Base-by-base conservation (phyloP, 2,888 invertebrate species). In the Nyleta sp. region DNA sequence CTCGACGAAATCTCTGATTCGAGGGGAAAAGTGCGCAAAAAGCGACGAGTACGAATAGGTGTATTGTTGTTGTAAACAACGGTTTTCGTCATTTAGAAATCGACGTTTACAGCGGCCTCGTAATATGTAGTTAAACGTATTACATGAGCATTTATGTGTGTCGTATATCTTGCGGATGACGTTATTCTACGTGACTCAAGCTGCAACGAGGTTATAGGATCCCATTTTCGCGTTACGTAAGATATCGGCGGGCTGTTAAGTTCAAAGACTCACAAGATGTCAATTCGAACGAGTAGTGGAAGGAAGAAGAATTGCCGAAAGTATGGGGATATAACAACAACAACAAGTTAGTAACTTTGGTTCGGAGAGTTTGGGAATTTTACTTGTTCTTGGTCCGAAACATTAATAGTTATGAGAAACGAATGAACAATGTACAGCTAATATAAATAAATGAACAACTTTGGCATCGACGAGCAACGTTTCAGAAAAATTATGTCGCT, bases 141-240 rank as follows among this genome's bases (percentile, higher is more conserved):
- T 72, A 68, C 72, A 65, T 50, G 68, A 80, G 70, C 64, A 74
- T 77, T 80, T 80, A 74, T 77, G 76, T 73, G 65, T 48, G 59
- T 60, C 80, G 70, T 80, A 73, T 70, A 74, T 80, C 70, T 57
- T 65, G 42, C 40, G 59, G 71, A 71, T 67, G 74, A 80, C 74
- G 73, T 80, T 77, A 77, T 77, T 60, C 53, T 80, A 77, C 74
- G 77, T 77, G 80, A 80, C 76, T 77, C 59, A 60, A 74, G 73
- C 72, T 18, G 40, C 52, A 72, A 64, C 67, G 80, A 67, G 74
- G 46, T 71, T 73, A 80, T 74, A 70, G 77, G 73, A 80, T 70
- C 73, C 73, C 76, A 80, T 80, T 73, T 73, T 73, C 70, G 53
- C 62, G 67, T 79, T 75, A 72, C 71, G 71, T 79, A 78, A 78